Evolutionary conservation across 2,797 vertebrate genomes (phyloP).

Genomic region (Sebastes iracundus): DNA sequence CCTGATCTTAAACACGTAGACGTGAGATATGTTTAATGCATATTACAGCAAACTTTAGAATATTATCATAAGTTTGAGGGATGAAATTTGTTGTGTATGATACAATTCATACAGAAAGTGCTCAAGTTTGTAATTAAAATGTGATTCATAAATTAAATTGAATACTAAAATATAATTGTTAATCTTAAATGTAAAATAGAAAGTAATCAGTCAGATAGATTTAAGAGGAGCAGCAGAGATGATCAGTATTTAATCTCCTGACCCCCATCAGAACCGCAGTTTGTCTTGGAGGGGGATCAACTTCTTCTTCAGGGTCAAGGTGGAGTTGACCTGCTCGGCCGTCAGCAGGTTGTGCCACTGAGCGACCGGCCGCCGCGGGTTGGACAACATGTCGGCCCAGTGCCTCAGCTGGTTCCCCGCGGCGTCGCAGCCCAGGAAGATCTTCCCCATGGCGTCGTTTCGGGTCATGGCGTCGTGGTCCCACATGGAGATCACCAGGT

Average conservation of each 20-base stretch:
- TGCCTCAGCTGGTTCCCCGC: slow-evolving; percentile 90
- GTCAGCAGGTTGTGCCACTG: slow-evolving; percentile 92
- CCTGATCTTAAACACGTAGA: neutral
- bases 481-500: slow-evolving; percentile 91
- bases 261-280: slow-evolving; percentile 56
- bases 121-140: neutral
- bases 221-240: neutral
- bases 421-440: slow-evolving; percentile 87
- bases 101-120: neutral
- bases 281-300: slow-evolving; percentile 76
- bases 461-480: slow-evolving; percentile 85
- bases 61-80: neutral
- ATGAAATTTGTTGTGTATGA: neutral
- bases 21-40: neutral
- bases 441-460: slow-evolving; percentile 89
- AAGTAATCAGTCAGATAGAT: neutral
- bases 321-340: slow-evolving; percentile 84
- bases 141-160: neutral
- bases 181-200: slow-evolving; percentile 9
- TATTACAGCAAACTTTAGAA: neutral
- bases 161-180: slow-evolving; percentile 20
- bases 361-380: slow-evolving; percentile 85
- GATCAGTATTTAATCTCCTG: neutral
- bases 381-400: slow-evolving; percentile 95
- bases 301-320: slow-evolving; percentile 82